Evolutionary conservation across 2,797 vertebrate genomes (phyloP).

Genomic region (Enteromius thamalakanensis): DNA sequence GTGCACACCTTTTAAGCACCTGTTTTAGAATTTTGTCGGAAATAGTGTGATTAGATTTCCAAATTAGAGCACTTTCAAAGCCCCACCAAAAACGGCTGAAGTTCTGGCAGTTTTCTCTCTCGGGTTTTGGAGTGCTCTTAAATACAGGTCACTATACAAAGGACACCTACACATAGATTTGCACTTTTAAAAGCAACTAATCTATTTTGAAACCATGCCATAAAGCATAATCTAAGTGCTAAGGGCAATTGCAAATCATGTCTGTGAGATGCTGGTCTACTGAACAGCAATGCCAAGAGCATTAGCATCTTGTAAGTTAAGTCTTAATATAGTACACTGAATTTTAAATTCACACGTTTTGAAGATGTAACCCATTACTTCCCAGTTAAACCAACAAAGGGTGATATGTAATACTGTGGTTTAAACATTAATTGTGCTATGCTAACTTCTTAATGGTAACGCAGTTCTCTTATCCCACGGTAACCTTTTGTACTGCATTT

Average conservation of each 20-base stretch:
- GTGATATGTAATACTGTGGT: no score
- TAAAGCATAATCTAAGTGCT: constrained; percentile 12
- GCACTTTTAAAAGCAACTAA: constrained; percentile 1
- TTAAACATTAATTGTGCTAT: background rate
- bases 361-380: background rate
- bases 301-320: background rate
- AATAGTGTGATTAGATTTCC: constrained; percentile 1
- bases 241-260: constrained; percentile 10
- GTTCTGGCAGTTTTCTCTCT: background rate
- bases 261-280: constrained; percentile 2
- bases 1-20: constrained; percentile 30
- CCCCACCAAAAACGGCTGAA: background rate
- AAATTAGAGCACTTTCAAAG: constrained; percentile 3
- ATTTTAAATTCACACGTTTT: background rate
- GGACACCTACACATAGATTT: constrained; percentile 6
- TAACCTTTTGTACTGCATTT: no score
- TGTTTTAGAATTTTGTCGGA: constrained; percentile 19
- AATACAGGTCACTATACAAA: constrained; percentile 21
- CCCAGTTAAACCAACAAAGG: background rate
- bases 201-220: constrained; percentile 19
- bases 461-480: background rate
- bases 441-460: background rate
- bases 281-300: background rate
- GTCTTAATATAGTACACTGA: background rate
- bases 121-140: background rate